These are phyloP conservation scores for Heptranchias perlo DNA, from an alignment of 2,113 vertebrate species.

Conservation along the genomic window DNA sequence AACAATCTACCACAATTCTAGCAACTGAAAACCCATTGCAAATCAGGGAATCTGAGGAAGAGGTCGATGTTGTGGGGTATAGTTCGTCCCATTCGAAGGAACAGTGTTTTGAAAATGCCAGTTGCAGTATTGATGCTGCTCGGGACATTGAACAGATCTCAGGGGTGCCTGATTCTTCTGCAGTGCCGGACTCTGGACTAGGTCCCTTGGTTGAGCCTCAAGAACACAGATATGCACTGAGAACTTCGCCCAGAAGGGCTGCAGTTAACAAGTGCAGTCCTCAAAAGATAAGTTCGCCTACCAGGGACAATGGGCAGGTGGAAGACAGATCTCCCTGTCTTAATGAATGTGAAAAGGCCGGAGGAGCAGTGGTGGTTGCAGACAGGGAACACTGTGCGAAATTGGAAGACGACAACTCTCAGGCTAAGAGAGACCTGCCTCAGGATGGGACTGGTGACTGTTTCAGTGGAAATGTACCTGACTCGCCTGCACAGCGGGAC, in stretches of 20 bases:
- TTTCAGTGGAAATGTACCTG: slow-evolving; percentile 57
- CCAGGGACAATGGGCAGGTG: slow-evolving; percentile 74
- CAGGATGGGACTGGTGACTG: slow-evolving; percentile 53
- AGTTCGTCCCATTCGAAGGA: slow-evolving; percentile 68
- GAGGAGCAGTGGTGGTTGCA: slow-evolving; percentile 44
- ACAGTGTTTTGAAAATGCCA: slow-evolving; percentile 62
- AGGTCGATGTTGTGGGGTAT: slow-evolving; percentile 84
- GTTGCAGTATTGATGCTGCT: slow-evolving; percentile 48
- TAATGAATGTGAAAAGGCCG: slow-evolving; percentile 54
- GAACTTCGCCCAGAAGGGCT: slow-evolving; percentile 84
- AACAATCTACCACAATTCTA: slow-evolving; percentile 58
- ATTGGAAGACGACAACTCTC: slow-evolving; percentile 55
- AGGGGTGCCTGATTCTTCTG: slow-evolving; percentile 69
- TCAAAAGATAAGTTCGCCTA: slow-evolving; percentile 74
- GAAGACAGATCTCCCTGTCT: slow-evolving; percentile 69
- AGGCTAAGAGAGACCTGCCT: slow-evolving; percentile 54
- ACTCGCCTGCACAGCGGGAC: slow-evolving; percentile 54
- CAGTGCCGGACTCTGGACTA: slow-evolving; percentile 63
- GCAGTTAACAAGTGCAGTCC: slow-evolving; percentile 67
- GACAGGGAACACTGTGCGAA: slow-evolving; percentile 44
- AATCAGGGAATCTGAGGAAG: slow-evolving; percentile 79
- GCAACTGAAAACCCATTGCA: slow-evolving; percentile 71
- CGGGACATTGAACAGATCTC: slow-evolving; percentile 66
- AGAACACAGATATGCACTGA: slow-evolving; percentile 90
- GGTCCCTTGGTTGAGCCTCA: slow-evolving; percentile 76